These are phyloP conservation scores for Mormyrus iriodes DNA, from an alignment of 2,113 vertebrate genomes.

Conservation along the genomic window DNA sequence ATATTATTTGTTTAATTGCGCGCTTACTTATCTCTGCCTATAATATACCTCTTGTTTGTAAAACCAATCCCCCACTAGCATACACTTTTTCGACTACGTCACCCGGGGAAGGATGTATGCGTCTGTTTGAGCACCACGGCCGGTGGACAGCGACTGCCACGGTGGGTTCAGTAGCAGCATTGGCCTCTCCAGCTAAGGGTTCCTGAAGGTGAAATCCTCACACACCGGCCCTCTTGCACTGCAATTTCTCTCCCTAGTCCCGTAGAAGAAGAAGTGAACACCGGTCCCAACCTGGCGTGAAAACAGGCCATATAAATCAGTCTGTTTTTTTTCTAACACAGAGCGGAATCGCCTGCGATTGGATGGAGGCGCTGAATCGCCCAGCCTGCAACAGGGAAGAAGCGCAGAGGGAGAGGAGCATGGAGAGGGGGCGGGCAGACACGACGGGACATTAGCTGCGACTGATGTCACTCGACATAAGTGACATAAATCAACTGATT, in stretches of 20 bases:
- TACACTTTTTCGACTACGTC: constrained; percentile 37
- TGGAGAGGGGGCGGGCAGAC: background rate
- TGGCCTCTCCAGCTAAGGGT: constrained; percentile 18
- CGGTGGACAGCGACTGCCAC: constrained; percentile 47
- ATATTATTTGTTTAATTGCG: background rate
- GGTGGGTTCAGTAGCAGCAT: constrained; percentile 25
- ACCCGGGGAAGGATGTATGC: constrained; percentile 38
- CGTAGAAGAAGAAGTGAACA: background rate
- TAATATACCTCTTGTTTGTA: background rate
- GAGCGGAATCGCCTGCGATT: constrained; percentile 58
- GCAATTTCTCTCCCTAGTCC: background rate
- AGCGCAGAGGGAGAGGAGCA: constrained; percentile 10
- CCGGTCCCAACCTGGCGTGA: constrained; percentile 33
- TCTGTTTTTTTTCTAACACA: constrained; percentile 15
- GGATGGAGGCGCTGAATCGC: constrained; percentile 46
- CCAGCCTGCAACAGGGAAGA: constrained; percentile 33
- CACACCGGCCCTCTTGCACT: constrained; percentile 18
- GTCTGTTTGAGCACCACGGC: constrained; percentile 51
- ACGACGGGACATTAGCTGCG: constrained; percentile 12
- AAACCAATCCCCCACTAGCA: background rate
- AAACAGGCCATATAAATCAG: constrained; percentile 45
- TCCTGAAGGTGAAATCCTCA: constrained; percentile 26
- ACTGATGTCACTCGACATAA: constrained; percentile 20
- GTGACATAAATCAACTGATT: constrained; percentile 12
- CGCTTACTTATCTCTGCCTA: background rate